Conservation (phyloP, 37 sponge, comb jelly and placozoan genomes). For the Mnemiopsis leidyi region DNA sequence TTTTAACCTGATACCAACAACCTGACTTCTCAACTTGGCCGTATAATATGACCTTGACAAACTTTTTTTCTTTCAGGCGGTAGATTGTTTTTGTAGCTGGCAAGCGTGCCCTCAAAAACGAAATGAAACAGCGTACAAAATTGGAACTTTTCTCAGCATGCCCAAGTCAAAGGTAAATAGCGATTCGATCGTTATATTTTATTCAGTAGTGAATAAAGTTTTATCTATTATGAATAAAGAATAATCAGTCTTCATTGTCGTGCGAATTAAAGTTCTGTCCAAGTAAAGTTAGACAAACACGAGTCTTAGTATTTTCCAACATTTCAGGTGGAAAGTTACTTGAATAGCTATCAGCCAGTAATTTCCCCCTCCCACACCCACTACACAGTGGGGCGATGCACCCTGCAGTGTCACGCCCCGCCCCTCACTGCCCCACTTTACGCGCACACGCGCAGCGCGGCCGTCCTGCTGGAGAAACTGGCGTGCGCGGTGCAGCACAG, state of each 20-base stretch:
- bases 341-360: background rate
- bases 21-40: no score
- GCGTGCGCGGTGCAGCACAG: conserved; percentile 77
- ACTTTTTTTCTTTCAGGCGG: background rate
- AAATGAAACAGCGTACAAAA: background rate
- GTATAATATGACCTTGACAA: background rate
- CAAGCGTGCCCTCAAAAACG: background rate
- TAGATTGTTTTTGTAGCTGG: conserved; percentile 54
- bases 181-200: background rate
- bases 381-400: conserved; percentile 45
- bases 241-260: no score
- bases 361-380: background rate
- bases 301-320: no score
- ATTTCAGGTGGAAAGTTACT: background rate
- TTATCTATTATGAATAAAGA: no score
- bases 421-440: conserved; percentile 14
- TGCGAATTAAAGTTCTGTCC: no score
- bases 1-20: no score
- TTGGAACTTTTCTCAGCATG: conserved; percentile 26
- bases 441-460: conserved; percentile 82
- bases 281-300: no score
- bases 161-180: background rate
- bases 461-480: conserved; percentile 81
- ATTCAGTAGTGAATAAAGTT: no score
- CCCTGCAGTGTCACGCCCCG: background rate